phyloP scores from a whole-genome alignment of 1,140 invertebrate species.

The Drosophila biarmipes region DNA sequence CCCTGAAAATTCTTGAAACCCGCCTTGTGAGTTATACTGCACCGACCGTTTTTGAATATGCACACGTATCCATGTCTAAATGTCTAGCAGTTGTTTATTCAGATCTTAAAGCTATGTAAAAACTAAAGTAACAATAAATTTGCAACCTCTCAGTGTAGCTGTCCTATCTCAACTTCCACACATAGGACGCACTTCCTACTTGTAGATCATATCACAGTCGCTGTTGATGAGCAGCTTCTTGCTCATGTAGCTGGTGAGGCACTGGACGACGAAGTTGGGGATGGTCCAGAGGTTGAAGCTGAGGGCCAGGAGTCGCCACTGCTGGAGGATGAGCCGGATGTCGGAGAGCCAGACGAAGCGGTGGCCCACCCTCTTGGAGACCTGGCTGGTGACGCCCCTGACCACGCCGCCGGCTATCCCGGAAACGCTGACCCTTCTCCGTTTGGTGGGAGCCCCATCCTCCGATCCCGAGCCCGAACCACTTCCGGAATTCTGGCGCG shows the following conservation, averaged over 20 bases:
- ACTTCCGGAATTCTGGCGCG: slow-evolving; percentile 24
- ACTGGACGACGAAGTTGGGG: slow-evolving; percentile 70
- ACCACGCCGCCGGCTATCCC: slow-evolving; percentile 59
- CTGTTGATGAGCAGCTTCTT: slow-evolving; percentile 72
- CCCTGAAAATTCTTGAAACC: background rate
- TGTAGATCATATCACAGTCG: slow-evolving; percentile 84
- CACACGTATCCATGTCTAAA: slow-evolving; percentile 39
- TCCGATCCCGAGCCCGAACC: slow-evolving; percentile 17
- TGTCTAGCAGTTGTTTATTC: slow-evolving; percentile 71
- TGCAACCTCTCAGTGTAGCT: slow-evolving; percentile 55
- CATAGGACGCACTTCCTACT: slow-evolving; percentile 34
- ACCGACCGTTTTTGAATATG: slow-evolving; percentile 13
- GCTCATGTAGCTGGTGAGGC: slow-evolving; percentile 70
- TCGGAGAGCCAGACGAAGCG: slow-evolving; percentile 63
- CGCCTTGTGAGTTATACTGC: slow-evolving; percentile 6
- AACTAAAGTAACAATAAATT: slow-evolving; percentile 43
- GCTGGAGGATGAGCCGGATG: slow-evolving; percentile 48
- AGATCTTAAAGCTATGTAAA: slow-evolving; percentile 41
- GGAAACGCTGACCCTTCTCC: slow-evolving; percentile 52
- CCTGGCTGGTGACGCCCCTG: slow-evolving; percentile 60
- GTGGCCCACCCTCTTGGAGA: slow-evolving; percentile 54
- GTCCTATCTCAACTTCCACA: background rate
- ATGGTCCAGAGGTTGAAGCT: slow-evolving; percentile 78
- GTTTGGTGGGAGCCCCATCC: slow-evolving; percentile 12
- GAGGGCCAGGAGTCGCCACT: slow-evolving; percentile 57